A percentile compares a stretch with the other conserved stretches of the same genome.
These are phyloP conservation scores for Torymus tubicola DNA, from an alignment of 2,888 invertebrate genomes.

Conservation along the genomic window DNA sequence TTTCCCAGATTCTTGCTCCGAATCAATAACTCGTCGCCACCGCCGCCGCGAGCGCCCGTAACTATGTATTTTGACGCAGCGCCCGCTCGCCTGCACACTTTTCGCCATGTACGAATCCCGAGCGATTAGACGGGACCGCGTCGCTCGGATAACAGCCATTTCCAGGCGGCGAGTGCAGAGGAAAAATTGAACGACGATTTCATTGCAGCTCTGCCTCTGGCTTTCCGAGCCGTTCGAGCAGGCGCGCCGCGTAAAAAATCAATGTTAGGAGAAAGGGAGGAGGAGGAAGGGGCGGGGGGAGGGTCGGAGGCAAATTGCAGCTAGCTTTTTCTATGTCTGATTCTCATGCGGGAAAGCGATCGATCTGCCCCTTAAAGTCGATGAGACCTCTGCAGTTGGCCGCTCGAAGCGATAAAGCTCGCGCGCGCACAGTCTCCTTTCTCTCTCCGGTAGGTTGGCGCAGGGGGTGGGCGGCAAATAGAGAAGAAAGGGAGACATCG, in stretches of 20 bases:
- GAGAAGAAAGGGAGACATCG: constrained; percentile 2
- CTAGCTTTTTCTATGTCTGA: too few relatives aligned
- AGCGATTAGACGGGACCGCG: too few relatives aligned
- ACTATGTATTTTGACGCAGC: constrained; percentile 12
- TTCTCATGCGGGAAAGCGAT: constrained; percentile 19
- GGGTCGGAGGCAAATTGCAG: too few relatives aligned
- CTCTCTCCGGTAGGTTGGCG: neutral
- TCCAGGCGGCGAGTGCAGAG: too few relatives aligned
- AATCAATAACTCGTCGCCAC: constrained; percentile 1
- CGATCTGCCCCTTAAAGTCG: constrained; percentile 52
- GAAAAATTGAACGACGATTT: too few relatives aligned
- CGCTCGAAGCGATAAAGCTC: constrained; percentile 41
- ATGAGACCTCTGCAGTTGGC: constrained; percentile 54
- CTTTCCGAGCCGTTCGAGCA: too few relatives aligned
- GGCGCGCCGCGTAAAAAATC: too few relatives aligned
- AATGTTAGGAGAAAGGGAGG: too few relatives aligned
- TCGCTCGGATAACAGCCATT: too few relatives aligned
- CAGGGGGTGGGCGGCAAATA: too few relatives aligned
- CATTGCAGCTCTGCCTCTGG: too few relatives aligned
- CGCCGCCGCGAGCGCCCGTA: neutral
- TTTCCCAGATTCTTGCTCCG: neutral
- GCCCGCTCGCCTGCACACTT: neutral
- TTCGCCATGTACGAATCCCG: neutral
- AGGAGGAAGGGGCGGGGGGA: too few relatives aligned
- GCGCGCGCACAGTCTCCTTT: neutral